Base-by-base conservation (phyloP, 1,140 invertebrate species). In the Samia ricini region DNA sequence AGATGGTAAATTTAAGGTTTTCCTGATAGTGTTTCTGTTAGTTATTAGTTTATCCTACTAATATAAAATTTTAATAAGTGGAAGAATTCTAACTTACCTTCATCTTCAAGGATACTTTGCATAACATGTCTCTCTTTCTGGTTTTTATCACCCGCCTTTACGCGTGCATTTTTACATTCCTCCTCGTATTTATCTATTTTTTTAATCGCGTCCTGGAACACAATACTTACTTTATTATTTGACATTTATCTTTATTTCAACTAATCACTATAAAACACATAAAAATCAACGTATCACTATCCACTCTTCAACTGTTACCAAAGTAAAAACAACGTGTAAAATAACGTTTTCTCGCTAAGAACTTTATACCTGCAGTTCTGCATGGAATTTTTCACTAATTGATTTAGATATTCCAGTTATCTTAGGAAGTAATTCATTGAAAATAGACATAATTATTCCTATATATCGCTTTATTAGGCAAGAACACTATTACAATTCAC, bases 341-440 rank as follows among this genome's bases (percentile, higher is more conserved):
- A 21, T 22, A 51, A 15, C 51, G 33, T 42, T 12, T 12, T 1
- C 12, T 42, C 1, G 12, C 12, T 15, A 5, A 42, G 33, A 42
- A 42, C 4, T 42, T 4, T 3, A 26, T 26, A 89, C 86, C 86
- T 87, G 71, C 24, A 89, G 71, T 26, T 83, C 80, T 58, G 83
- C 74, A 64, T 86, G 76, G 65, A 85, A 80, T 42, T 72, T 81
- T 59, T 76, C 81, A 36, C 59, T 69, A 68, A 72, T 73, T 20
- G 63, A 57, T 29, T 81, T 76, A 6, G 80, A 79, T 79, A 89
- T 81, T 63, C 74, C 78, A 76, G 64, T 66, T 54, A 89, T 52
- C 81, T 87, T 83, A 49, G 79, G 72, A 33, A 89, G 62, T 63
- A 86, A 75, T 70, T 85, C 83, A 78, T 84, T 78, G 71, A 88